These are phyloP conservation scores for Phainopepla nitens DNA, from an alignment of 2,113 vertebrate genomes.

Conservation along the genomic window DNA sequence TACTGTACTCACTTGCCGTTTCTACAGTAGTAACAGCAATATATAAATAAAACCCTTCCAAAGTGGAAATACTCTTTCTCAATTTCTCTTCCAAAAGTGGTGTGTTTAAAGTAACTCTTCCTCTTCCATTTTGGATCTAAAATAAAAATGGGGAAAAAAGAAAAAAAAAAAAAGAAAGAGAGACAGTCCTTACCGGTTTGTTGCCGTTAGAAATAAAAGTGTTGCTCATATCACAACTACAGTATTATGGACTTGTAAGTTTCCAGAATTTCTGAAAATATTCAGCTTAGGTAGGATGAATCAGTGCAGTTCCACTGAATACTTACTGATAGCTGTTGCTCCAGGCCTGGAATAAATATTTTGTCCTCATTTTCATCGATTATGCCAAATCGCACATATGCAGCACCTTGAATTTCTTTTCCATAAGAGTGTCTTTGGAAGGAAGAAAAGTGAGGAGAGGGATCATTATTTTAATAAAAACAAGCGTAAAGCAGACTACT, in stretches of 20 bases:
- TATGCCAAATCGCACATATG: constrained; percentile 70
- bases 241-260: background rate
- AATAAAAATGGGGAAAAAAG: background rate
- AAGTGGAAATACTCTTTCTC: background rate
- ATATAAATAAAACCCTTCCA: constrained; percentile 59
- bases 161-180: background rate
- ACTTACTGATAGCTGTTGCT: constrained; percentile 68
- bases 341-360: constrained; percentile 62
- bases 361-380: constrained; percentile 44
- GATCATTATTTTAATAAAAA: background rate
- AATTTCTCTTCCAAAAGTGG: constrained; percentile 29
- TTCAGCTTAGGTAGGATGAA: background rate
- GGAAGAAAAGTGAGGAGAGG: background rate
- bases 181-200: background rate
- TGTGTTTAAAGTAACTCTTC: constrained; percentile 44
- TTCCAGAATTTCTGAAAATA: background rate
- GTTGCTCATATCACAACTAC: background rate
- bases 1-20: constrained; percentile 68
- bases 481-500: background rate
- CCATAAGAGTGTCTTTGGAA: constrained; percentile 69
- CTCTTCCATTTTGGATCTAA: constrained; percentile 62
- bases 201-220: background rate
- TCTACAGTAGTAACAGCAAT: constrained; percentile 67
- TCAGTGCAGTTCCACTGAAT: background rate
- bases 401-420: constrained; percentile 64